phyloP scores from a whole-genome alignment of 1,140 invertebrate genomes.

The Drosophila triauraria region DNA sequence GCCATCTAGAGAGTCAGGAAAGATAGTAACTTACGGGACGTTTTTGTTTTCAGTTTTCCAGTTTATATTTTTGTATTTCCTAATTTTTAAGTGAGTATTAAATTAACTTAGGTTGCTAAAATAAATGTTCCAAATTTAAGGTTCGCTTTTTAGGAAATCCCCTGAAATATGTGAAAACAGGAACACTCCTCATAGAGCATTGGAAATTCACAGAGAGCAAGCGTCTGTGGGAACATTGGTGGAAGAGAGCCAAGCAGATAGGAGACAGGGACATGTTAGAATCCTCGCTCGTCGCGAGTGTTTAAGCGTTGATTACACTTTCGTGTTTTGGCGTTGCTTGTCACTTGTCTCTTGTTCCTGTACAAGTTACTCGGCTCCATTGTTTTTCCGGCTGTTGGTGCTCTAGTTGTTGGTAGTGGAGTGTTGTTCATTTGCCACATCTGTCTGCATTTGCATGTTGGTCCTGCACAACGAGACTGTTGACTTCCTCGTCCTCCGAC shows the following conservation, averaged over 20 bases:
- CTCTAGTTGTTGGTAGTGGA: slow-evolving; percentile 27
- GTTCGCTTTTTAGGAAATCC: neutral
- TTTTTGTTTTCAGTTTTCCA: neutral
- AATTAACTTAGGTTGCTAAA: too few relatives aligned
- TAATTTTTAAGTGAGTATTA: neutral
- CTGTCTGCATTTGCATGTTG: slow-evolving; percentile 55
- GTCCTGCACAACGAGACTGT: slow-evolving; percentile 43
- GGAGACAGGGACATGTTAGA: slow-evolving; percentile 56
- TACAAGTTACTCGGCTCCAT: slow-evolving; percentile 37
- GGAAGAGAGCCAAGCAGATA: neutral
- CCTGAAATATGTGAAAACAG: neutral
- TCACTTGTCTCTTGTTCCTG: slow-evolving; percentile 69
- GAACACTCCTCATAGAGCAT: slow-evolving; percentile 7
- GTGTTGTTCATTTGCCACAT: slow-evolving; percentile 61
- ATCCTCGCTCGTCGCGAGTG: slow-evolving; percentile 71
- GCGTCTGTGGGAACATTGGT: neutral
- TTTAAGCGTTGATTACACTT: slow-evolving; percentile 83
- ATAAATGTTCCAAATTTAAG: neutral
- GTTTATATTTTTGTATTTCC: neutral
- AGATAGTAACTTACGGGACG: neutral
- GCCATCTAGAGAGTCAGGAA: slow-evolving; percentile 16
- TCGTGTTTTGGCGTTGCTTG: slow-evolving; percentile 73
- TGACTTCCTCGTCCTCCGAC: slow-evolving; percentile 26
- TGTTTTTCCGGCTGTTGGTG: slow-evolving; percentile 40
- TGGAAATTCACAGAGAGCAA: neutral